Evolutionary conservation across 1,140 invertebrate species (phyloP).

Genomic region (Rhynchophorus ferrugineus): DNA sequence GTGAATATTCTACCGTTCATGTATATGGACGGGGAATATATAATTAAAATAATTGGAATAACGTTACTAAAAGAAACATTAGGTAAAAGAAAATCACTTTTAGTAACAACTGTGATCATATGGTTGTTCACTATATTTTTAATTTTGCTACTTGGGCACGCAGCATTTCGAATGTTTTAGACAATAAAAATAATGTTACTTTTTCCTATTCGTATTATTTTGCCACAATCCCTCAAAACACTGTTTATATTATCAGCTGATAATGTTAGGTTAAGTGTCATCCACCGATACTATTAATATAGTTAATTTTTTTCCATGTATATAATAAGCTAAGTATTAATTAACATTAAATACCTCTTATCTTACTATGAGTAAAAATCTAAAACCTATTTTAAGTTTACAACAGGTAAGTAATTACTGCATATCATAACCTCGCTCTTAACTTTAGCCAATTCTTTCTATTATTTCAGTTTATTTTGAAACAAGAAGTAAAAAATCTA

Average conservation of each 20-base stretch:
- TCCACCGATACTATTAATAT: no score
- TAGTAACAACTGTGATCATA: conserved; percentile 20
- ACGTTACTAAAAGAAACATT: conserved; percentile 41
- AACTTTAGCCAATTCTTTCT: no score
- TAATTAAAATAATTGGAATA: conserved; percentile 55
- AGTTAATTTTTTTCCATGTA: no score
- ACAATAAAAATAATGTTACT: not conserved
- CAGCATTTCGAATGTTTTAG: conserved; percentile 1
- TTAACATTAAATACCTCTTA: no score
- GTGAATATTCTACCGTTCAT: conserved; percentile 91
- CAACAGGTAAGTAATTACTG: conserved; percentile 18
- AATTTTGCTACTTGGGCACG: conserved; percentile 3
- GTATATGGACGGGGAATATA: conserved; percentile 86
- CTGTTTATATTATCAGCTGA: no score
- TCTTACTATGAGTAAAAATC: no score
- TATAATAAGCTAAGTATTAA: no score
- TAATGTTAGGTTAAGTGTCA: no score
- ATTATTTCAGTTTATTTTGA: conserved; percentile 61
- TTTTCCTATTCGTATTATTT: no score
- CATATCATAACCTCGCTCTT: no score
- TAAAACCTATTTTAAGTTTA: conserved; percentile 21
- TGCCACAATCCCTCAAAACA: no score
- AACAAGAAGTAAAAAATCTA: conserved; percentile 66
- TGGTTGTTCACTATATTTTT: conserved; percentile 29
- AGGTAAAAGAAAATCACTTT: conserved; percentile 17